These are phyloP conservation scores for Muntiacus muntjak DNA, from an alignment of 2,113 vertebrate species.

Conservation along the genomic window DNA sequence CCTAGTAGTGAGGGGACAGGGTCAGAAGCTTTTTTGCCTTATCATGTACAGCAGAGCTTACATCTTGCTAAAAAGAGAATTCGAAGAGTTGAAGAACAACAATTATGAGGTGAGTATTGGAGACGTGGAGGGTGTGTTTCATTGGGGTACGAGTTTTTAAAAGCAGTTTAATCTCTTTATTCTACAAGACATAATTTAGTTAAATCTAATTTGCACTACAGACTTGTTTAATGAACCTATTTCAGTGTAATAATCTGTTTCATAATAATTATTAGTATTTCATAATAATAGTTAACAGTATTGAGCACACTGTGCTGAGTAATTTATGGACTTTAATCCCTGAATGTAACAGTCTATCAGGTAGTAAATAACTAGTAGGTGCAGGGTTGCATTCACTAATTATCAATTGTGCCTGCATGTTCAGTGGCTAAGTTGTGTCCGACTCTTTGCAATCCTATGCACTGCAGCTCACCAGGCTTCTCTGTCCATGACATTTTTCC, in stretches of 20 bases:
- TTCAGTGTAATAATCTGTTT: not conserved
- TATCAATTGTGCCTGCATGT: not conserved
- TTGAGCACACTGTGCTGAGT: not conserved
- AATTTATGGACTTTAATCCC: not conserved
- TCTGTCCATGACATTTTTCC: not conserved
- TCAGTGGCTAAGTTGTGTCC: not conserved
- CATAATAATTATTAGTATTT: not conserved
- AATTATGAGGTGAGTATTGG: conserved; percentile 56
- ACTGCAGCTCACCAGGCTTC: not conserved
- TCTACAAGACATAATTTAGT: not conserved
- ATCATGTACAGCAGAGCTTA: conserved; percentile 58
- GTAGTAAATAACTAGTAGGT: not conserved
- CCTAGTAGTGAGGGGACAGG: not conserved
- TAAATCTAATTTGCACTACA: not conserved
- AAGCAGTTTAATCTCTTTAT: not conserved
- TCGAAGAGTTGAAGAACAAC: conserved; percentile 37
- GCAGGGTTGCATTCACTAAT: not conserved
- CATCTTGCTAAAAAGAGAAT: conserved; percentile 67
- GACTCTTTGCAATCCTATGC: not conserved
- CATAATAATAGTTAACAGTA: not conserved
- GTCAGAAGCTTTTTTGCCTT: not conserved
- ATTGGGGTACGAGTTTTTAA: not conserved
- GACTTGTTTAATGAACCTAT: not conserved
- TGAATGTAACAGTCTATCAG: not conserved
- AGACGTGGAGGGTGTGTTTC: not conserved